Percentiles rank a stretch among this genome's conserved stretches.
These are phyloP conservation scores for Apamea sordens DNA, from an alignment of 2,888 invertebrate genomes.

Conservation along the genomic window DNA sequence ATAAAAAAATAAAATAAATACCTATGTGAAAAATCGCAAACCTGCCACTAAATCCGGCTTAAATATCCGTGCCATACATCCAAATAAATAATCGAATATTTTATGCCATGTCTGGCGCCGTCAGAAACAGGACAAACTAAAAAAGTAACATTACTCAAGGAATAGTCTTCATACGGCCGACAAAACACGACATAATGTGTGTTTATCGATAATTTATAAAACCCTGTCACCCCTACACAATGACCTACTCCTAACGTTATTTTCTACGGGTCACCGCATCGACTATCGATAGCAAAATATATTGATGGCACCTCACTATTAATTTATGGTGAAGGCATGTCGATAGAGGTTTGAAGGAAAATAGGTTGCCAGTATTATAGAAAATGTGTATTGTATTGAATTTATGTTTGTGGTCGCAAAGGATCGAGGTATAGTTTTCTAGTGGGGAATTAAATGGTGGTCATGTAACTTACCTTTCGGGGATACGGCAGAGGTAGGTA, in stretches of 20 bases:
- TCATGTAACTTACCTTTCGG: background rate
- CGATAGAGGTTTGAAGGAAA: slow-evolving; percentile 6
- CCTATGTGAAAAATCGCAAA: no score
- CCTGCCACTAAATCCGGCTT: no score
- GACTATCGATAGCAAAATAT: slow-evolving; percentile 37
- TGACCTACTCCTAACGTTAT: slow-evolving; percentile 38
- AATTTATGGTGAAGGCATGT: slow-evolving; percentile 44
- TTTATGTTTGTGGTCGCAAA: slow-evolving; percentile 27
- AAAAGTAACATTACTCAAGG: slow-evolving; percentile 12
- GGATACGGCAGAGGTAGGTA: no score
- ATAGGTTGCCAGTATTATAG: background rate
- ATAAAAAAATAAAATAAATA: no score
- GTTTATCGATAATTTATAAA: slow-evolving; percentile 50
- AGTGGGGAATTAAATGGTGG: background rate
- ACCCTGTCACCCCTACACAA: slow-evolving; percentile 12
- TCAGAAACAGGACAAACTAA: slow-evolving; percentile 2
- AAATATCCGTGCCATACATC: background rate
- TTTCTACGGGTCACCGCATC: slow-evolving; percentile 43
- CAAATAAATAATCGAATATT: background rate
- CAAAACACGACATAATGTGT: slow-evolving; percentile 9
- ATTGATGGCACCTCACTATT: slow-evolving; percentile 34
- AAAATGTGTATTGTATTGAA: background rate
- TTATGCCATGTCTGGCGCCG: background rate
- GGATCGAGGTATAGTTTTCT: background rate
- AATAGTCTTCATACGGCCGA: background rate